phyloP scores from a whole-genome alignment of 2,797 vertebrate genomes.

The Oreochromis mossambicus region DNA sequence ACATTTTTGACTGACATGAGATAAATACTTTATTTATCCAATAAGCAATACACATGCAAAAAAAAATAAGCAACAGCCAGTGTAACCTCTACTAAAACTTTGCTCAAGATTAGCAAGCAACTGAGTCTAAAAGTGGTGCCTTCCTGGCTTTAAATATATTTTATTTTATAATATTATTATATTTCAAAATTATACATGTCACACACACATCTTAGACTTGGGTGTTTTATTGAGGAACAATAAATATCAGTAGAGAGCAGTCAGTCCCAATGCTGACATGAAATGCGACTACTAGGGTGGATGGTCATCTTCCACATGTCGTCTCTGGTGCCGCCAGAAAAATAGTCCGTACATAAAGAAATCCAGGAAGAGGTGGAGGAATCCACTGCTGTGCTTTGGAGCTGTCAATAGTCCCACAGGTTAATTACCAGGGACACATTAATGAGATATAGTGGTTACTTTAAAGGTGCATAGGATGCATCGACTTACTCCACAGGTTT shows the following conservation, averaged over 20 bases:
- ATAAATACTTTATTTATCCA: background rate
- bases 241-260: constrained; percentile 45
- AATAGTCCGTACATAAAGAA: background rate
- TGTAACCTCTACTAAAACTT: background rate
- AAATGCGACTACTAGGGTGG: background rate
- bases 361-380: background rate
- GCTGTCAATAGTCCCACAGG: background rate
- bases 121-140: background rate
- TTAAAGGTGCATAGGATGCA: background rate
- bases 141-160: background rate
- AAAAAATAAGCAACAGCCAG: background rate
- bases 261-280: background rate
- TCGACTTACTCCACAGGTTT: constrained; percentile 7
- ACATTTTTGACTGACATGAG: background rate
- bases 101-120: background rate
- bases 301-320: background rate
- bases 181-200: background rate
- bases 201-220: background rate
- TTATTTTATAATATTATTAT: background rate
- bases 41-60: background rate
- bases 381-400: background rate
- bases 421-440: background rate
- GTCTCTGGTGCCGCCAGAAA: background rate
- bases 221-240: constrained; percentile 46
- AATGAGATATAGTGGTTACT: background rate